These are phyloP conservation scores for Nyctalus aviator DNA, from an alignment of 2,797 vertebrate genomes.

Conservation along the genomic window DNA sequence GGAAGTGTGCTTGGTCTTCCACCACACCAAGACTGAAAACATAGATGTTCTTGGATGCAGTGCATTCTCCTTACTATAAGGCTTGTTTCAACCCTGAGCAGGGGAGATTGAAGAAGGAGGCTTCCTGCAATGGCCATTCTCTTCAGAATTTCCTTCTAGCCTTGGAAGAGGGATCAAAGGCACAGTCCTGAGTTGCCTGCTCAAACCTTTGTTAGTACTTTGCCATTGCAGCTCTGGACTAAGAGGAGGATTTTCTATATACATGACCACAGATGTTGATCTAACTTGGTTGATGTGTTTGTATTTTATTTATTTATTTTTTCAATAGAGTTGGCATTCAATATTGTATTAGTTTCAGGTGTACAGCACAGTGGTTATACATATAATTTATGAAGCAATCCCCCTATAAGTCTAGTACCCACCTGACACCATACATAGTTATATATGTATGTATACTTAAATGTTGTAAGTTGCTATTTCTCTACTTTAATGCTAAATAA, in stretches of 20 bases:
- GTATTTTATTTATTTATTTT: background rate
- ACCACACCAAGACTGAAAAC: background rate
- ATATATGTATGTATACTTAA: background rate
- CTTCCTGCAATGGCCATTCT: background rate
- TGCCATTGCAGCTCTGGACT: background rate
- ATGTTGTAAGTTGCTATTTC: background rate
- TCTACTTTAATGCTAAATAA: background rate
- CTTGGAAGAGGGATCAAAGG: constrained; percentile 62
- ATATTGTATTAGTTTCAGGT: background rate
- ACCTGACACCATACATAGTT: background rate
- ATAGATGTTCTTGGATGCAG: background rate
- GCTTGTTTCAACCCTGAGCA: background rate
- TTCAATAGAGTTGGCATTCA: background rate
- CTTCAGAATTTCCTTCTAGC: constrained; percentile 30
- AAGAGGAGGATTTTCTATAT: constrained; percentile 39
- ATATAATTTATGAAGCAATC: background rate
- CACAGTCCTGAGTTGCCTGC: background rate
- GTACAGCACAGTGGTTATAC: background rate
- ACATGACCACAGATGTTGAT: constrained; percentile 60
- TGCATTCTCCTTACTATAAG: background rate
- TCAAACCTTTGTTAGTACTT: constrained; percentile 51
- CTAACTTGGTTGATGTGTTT: constrained; percentile 44
- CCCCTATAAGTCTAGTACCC: background rate
- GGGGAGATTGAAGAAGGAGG: background rate
- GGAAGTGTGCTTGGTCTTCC: background rate